A percentile compares a stretch with the other conserved stretches of the same genome.
These are phyloP conservation scores for Pantherophis guttatus DNA, from an alignment of 2,113 vertebrate species.

Conservation along the genomic window DNA sequence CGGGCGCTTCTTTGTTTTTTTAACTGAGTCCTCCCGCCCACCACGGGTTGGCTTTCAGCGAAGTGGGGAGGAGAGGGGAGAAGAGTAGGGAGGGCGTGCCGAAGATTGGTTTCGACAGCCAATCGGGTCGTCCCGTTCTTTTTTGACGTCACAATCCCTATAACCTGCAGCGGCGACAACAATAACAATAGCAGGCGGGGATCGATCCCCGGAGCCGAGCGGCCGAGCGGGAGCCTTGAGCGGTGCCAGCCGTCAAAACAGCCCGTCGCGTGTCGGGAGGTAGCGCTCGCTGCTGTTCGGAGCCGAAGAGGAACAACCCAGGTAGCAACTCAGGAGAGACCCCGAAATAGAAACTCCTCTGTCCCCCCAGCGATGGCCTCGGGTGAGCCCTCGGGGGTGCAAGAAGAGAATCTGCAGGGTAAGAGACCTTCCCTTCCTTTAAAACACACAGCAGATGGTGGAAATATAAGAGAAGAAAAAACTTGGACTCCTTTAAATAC, in stretches of 20 bases:
- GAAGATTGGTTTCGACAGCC: not conserved
- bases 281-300: not conserved
- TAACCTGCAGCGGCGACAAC: not conserved
- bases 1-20: not conserved
- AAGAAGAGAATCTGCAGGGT: constrained; percentile 76
- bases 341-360: not conserved
- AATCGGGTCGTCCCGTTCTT: not conserved
- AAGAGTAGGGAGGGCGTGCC: not conserved
- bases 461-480: not conserved
- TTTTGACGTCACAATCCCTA: not conserved
- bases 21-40: not conserved
- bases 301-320: not conserved
- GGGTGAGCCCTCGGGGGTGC: constrained; percentile 39
- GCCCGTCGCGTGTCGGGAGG: fast-evolving
- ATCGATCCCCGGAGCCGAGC: not conserved
- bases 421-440: constrained; percentile 8
- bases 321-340: not conserved
- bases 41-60: not conserved
- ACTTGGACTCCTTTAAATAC: too few relatives aligned
- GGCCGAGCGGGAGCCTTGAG: not conserved
- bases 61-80: not conserved
- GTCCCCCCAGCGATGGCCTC: constrained; percentile 51
- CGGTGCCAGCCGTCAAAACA: not conserved
- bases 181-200: constrained; percentile 6
- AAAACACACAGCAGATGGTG: too few relatives aligned